Evolutionary conservation across 2,888 invertebrate genomes (phyloP), one percentile per base, ranked within the genome.

Genomic region (Microctonus aethiopoides): DNA sequence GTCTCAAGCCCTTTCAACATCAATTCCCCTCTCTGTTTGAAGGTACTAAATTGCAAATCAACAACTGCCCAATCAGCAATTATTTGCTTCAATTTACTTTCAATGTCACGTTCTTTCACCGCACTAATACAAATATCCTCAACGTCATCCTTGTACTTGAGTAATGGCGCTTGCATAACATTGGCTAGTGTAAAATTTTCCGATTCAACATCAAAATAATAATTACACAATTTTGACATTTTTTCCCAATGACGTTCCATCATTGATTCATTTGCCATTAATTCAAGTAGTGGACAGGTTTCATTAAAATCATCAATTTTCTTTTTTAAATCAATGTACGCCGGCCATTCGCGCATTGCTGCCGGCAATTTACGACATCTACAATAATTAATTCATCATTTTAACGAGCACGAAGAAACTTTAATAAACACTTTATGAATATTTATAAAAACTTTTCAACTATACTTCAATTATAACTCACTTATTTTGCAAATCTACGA

Each of bases 111-210:
- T 85, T 97, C 97, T 87, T 96, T 96, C 0, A 93, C 92, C 0
- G 96, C 96, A 80, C 95, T 93, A 39, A 95, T 93, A 80, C 96
- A 96, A 77, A 96, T 94, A 83, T 96, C 96, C 91, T 96, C 96
- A 46, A 96, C 94, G 74, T 96, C 96, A 79, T 96, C 96, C 84
- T 95, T 95, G 81, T 92, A 89, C 81, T 93, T 89, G 34, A 96
- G 86, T 36, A 97, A 87, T 0, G 95, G 95, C 0, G 96, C 96
- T 83, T 94, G 93, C 92, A 96, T 93, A 0, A 96, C 91, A 81
- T 92, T 92, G 20, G 93, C 92, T 71, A 97, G 86, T 0, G 93
- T 93, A 79, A 96, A 96, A 5, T 91, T 90, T 3, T 93, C 92
- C 11, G 94, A 93, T 65, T 95, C 93, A 11, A 95, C 90, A 76